phyloP scores from a whole-genome alignment of 1,140 invertebrate genomes.

The Drosophila triauraria region DNA sequence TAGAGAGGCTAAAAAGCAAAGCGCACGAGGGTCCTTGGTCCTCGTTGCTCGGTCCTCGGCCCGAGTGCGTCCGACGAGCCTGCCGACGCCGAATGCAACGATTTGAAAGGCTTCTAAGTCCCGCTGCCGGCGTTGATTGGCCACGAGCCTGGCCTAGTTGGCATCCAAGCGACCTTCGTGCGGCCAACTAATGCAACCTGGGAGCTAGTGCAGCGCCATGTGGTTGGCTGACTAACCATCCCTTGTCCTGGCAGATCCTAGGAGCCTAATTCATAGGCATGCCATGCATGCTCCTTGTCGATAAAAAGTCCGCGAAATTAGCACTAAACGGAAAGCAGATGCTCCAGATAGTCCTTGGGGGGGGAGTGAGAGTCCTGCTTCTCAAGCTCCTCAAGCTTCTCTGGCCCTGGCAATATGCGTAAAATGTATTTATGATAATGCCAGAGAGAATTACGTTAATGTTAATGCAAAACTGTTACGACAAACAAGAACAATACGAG shows the following conservation, averaged over 20 bases:
- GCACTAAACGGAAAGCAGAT: conserved; percentile 65
- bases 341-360: conserved; percentile 25
- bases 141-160: conserved; percentile 53
- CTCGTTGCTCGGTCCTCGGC: not conserved
- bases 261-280: conserved; percentile 48
- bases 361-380: too few species aligned
- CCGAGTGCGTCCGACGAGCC: conserved; percentile 43
- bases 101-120: conserved; percentile 80
- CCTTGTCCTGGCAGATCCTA: not conserved
- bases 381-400: not conserved
- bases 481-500: conserved; percentile 81
- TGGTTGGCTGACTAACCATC: conserved; percentile 32
- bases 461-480: conserved; percentile 84
- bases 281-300: conserved; percentile 41
- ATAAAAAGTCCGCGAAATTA: conserved; percentile 55
- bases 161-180: not conserved
- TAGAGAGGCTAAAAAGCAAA: conserved; percentile 67
- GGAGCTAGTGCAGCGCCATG: conserved; percentile 8
- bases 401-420: conserved; percentile 72
- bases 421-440: conserved; percentile 85
- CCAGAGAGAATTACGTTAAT: conserved; percentile 84
- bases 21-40: conserved; percentile 30
- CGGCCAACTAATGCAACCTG: conserved; percentile 20
- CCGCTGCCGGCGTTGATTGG: conserved; percentile 68
- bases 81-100: conserved; percentile 69